Conservation (phyloP, 2,113 vertebrate genomes). For the Steatornis caripensis region DNA sequence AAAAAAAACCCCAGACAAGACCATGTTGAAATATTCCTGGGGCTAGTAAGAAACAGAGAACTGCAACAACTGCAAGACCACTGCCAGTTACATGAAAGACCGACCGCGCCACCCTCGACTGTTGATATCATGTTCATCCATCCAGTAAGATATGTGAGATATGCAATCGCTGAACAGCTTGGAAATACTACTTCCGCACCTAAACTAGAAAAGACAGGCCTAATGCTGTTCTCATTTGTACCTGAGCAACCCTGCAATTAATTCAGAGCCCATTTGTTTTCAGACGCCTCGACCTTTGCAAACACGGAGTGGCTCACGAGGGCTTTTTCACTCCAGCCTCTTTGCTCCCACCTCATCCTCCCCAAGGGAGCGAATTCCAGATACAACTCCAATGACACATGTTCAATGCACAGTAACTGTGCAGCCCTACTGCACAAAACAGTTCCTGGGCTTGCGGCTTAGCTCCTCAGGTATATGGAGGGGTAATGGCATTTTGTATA, state of each 20-base stretch:
- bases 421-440: background rate
- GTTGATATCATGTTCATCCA: background rate
- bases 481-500: background rate
- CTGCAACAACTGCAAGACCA: background rate
- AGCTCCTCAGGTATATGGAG: background rate
- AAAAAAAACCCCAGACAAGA: background rate
- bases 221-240: background rate
- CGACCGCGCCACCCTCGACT: fast-evolving
- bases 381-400: too few species aligned
- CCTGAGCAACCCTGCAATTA: background rate
- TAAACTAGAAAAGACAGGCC: background rate
- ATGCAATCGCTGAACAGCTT: background rate
- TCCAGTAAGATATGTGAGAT: background rate
- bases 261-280: background rate
- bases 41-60: background rate
- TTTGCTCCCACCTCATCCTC: background rate
- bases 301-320: background rate
- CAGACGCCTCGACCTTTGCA: background rate
- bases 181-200: background rate
- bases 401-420: too few species aligned
- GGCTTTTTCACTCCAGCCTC: background rate
- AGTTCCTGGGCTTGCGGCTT: background rate
- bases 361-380: background rate
- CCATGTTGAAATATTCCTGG: background rate
- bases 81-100: background rate